Percentiles rank a stretch among this genome's conserved stretches.
These are phyloP conservation scores for Drosophila kanapiae DNA, from an alignment of 1,140 invertebrate species.

Conservation along the genomic window DNA sequence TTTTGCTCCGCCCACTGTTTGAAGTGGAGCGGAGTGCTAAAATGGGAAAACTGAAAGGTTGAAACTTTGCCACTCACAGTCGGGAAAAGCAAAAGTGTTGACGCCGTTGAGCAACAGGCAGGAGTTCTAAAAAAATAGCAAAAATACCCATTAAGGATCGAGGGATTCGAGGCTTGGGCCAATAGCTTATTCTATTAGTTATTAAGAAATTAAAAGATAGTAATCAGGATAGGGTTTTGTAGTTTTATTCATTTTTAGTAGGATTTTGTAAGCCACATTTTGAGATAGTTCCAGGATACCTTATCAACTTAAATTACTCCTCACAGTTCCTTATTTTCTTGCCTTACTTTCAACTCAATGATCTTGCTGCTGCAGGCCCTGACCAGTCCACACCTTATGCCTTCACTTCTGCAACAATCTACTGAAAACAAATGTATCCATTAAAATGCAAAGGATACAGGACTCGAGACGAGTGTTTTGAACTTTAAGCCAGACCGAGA, in stretches of 20 bases:
- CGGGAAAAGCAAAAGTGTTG: slow-evolving; percentile 46
- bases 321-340: too few species aligned
- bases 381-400: slow-evolving; percentile 13
- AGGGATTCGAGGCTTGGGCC: neutral
- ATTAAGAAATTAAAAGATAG: too few species aligned
- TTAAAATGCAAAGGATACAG: slow-evolving; percentile 9
- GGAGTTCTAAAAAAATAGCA: neutral
- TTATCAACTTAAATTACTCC: neutral
- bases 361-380: neutral
- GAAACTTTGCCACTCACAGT: slow-evolving; percentile 30
- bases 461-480: neutral
- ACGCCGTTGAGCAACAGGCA: slow-evolving; percentile 34
- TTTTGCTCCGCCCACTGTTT: neutral
- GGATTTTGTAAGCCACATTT: neutral
- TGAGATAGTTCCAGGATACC: neutral
- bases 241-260: neutral
- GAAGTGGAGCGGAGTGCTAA: slow-evolving; percentile 31
- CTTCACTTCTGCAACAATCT: slow-evolving; percentile 1
- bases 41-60: slow-evolving; percentile 45
- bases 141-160: slow-evolving; percentile 2
- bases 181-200: neutral
- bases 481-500: slow-evolving; percentile 12
- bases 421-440: slow-evolving; percentile 6
- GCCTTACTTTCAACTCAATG: neutral
- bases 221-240: neutral